A percentile compares a stretch with the other conserved stretches of the same genome.
phyloP scores from a whole-genome alignment of 2,797 vertebrate species.

The Alca torda region DNA sequence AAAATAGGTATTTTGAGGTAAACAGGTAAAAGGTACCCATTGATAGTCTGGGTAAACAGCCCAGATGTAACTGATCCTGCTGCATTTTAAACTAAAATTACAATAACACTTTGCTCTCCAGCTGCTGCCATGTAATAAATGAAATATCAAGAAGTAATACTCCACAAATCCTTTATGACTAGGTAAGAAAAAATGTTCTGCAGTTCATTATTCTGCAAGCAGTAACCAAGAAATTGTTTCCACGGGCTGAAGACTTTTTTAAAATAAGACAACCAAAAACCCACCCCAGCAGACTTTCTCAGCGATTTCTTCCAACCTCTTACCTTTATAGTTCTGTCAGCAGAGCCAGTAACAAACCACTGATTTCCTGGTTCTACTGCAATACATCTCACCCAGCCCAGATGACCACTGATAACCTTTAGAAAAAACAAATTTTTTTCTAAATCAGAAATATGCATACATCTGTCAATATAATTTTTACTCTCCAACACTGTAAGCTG shows the following conservation, averaged over 20 bases:
- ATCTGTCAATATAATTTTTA: neutral
- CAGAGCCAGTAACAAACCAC: constrained; percentile 99
- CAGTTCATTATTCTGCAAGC: neutral
- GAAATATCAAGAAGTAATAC: neutral
- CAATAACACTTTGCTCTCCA: neutral
- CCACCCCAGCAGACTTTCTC: neutral
- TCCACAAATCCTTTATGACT: neutral
- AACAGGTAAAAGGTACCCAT: neutral
- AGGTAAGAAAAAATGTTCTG: neutral
- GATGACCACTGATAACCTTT: constrained; percentile 97
- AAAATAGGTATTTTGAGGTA: constrained; percentile 10
- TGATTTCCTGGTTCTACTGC: constrained; percentile 98
- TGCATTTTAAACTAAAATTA: neutral
- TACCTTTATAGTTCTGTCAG: constrained; percentile 98
- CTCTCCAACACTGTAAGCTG: neutral
- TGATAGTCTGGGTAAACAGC: neutral
- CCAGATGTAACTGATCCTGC: neutral
- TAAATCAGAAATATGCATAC: neutral
- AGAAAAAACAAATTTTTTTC: neutral
- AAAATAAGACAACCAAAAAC: neutral
- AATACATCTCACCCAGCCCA: constrained; percentile 97
- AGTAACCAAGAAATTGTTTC: neutral
- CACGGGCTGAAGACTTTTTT: neutral
- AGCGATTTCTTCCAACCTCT: neutral
- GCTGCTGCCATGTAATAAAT: neutral